These are phyloP conservation scores for Labeo rohita DNA, from an alignment of 2,113 vertebrate genomes.

Conservation along the genomic window DNA sequence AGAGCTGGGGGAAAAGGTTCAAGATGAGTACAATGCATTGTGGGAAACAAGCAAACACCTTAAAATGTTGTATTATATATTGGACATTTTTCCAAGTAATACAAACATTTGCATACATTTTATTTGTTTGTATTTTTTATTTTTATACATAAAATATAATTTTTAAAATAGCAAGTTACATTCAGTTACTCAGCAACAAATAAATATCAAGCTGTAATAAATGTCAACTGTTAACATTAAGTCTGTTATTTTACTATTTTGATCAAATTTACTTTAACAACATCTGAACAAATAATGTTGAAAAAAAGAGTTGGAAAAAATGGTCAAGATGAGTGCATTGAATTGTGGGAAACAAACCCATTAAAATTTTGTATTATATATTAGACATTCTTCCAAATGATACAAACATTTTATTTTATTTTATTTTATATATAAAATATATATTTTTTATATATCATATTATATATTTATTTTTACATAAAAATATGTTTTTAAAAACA, in stretches of 20 bases:
- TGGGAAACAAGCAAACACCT: too few species aligned
- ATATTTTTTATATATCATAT: too few species aligned
- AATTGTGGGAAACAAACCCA: neutral
- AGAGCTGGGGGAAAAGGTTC: too few species aligned
- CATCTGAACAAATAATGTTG: too few species aligned
- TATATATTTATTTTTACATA: too few species aligned
- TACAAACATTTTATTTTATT: neutral
- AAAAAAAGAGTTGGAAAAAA: too few species aligned
- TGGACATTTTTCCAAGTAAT: too few species aligned
- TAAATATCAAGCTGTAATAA: neutral
- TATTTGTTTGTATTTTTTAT: too few species aligned
- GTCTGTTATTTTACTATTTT: too few species aligned
- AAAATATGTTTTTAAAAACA: neutral
- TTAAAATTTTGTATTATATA: neutral
- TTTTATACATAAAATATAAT: neutral
- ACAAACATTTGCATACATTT: neutral
- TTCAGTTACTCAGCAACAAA: neutral
- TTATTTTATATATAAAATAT: neutral
- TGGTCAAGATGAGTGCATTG: neutral
- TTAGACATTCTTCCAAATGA: neutral
- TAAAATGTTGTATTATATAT: too few species aligned
- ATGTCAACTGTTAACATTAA: neutral
- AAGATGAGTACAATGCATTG: too few species aligned
- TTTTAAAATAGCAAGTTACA: neutral
- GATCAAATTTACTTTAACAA: too few species aligned